Conservation (phyloP, 2,113 vertebrate genomes). For the Oceanites oceanicus region DNA sequence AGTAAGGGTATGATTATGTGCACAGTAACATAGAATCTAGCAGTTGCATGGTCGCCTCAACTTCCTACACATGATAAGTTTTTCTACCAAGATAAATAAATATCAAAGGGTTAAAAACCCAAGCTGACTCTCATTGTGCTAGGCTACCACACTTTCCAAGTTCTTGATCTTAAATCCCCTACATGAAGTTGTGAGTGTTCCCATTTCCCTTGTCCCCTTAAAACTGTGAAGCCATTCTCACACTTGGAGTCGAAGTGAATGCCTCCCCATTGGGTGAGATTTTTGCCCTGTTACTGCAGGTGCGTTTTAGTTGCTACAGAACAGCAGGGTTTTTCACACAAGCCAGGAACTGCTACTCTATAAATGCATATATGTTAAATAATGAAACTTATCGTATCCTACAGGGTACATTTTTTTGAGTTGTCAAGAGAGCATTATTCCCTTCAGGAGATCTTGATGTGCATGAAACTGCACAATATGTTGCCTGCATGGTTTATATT, state of each 20-base stretch:
- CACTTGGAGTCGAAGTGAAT: neutral
- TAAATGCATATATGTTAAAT: neutral
- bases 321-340: neutral
- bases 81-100: neutral
- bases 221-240: neutral
- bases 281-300: neutral
- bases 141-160: neutral
- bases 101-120: neutral
- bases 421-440: neutral
- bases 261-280: neutral
- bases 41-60: neutral
- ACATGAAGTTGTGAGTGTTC: neutral
- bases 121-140: neutral
- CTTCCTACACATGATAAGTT: neutral
- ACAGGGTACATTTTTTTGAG: neutral
- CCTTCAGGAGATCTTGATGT: neutral
- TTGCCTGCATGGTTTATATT: neutral
- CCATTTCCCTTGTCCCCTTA: neutral
- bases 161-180: neutral
- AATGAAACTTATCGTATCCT: neutral
- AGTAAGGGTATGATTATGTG: neutral
- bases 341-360: neutral
- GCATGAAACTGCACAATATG: neutral
- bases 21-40: neutral
- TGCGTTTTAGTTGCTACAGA: neutral